These are phyloP conservation scores for Telmatochromis brichardi DNA, from an alignment of 2,113 vertebrate genomes.

Conservation along the genomic window DNA sequence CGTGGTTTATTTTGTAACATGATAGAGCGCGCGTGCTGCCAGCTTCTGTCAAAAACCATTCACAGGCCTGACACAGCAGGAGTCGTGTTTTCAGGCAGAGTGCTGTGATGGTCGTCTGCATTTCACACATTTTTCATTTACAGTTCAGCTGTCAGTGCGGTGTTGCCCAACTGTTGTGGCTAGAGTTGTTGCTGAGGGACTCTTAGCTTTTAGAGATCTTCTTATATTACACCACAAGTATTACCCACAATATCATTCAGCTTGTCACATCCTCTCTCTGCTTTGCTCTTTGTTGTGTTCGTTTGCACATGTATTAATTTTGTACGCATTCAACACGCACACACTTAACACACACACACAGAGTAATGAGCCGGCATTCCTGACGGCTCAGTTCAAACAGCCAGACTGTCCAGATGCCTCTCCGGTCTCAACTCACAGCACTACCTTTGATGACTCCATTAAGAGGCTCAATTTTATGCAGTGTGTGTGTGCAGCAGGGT, in stretches of 20 bases:
- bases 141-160: slow-evolving; percentile 18
- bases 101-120: slow-evolving; percentile 33
- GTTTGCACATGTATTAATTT: background rate
- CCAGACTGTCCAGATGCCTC: slow-evolving; percentile 56
- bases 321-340: background rate
- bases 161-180: slow-evolving; percentile 47
- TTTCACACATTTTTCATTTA: slow-evolving; percentile 57
- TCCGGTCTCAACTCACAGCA: slow-evolving; percentile 36
- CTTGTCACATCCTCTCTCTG: background rate
- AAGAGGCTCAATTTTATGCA: slow-evolving; percentile 53
- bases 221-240: slow-evolving; percentile 13
- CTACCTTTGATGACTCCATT: slow-evolving; percentile 68
- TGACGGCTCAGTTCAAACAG: slow-evolving; percentile 41
- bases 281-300: background rate
- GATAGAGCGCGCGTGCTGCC: slow-evolving; percentile 40
- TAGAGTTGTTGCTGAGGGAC: background rate
- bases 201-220: background rate
- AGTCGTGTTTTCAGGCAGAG: slow-evolving; percentile 42
- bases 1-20: slow-evolving; percentile 48
- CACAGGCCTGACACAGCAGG: slow-evolving; percentile 11
- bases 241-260: background rate
- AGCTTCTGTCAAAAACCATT: slow-evolving; percentile 52
- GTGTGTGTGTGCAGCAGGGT: background rate
- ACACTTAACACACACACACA: background rate
- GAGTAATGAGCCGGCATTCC: slow-evolving; percentile 58